Conservation (phyloP, 2,113 vertebrate species). For the Strix aluco region DNA sequence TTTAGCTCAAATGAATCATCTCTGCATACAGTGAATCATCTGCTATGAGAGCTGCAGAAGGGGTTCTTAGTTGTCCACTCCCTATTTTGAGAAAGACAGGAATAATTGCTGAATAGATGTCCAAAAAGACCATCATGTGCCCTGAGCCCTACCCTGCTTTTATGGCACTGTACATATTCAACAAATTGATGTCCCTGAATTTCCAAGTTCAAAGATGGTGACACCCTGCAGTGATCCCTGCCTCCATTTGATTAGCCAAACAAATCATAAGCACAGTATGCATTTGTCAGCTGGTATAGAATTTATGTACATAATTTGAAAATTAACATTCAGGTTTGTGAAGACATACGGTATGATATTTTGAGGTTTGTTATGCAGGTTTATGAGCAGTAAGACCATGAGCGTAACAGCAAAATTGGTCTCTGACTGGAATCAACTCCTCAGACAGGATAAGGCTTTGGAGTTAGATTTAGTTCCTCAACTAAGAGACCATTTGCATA, state of each 20-base stretch:
- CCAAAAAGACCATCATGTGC: background rate
- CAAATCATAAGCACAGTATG: background rate
- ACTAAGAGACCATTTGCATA: background rate
- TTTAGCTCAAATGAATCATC: constrained; percentile 20
- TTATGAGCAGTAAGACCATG: background rate
- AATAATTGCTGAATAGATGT: background rate
- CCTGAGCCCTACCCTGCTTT: background rate
- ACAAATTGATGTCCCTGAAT: background rate
- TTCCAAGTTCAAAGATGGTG: background rate
- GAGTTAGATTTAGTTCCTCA: background rate
- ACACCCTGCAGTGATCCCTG: background rate
- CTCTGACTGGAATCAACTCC: background rate
- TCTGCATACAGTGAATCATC: background rate
- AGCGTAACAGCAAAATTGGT: background rate
- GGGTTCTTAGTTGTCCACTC: background rate
- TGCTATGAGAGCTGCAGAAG: background rate
- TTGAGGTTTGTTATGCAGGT: background rate
- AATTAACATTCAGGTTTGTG: background rate
- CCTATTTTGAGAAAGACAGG: background rate
- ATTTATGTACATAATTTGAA: background rate
- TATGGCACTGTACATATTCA: background rate
- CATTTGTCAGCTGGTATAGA: background rate
- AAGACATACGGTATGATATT: background rate
- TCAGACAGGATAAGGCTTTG: background rate
- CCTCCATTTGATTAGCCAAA: background rate